Conservation (phyloP, 2,797 vertebrate species). For the Erethizon dorsatum region DNA sequence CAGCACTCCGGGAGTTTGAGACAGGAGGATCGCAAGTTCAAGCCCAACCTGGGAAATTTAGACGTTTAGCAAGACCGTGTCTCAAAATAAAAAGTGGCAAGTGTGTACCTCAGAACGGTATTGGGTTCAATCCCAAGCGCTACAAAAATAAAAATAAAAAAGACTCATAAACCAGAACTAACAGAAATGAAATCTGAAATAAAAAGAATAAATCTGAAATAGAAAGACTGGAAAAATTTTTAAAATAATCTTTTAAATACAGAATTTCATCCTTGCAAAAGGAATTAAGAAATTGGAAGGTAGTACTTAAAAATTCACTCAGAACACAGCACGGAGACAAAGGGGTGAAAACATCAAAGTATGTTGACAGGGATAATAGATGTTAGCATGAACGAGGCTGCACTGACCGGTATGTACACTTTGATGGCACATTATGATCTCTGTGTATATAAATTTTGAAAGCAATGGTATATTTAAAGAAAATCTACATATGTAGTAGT, state of each 20-base stretch:
- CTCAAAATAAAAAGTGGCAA: neutral
- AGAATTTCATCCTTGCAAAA: neutral
- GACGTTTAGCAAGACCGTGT: neutral
- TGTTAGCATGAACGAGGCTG: neutral
- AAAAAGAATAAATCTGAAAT: conserved; percentile 42
- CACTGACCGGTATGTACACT: neutral
- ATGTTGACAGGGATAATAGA: neutral
- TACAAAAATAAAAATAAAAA: neutral
- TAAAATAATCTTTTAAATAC: neutral
- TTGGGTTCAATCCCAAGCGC: neutral
- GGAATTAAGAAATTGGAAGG: conserved; percentile 18
- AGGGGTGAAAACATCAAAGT: neutral
- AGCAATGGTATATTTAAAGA: conserved; percentile 37
- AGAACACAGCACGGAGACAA: neutral
- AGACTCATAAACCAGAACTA: neutral
- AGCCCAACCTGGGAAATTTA: neutral
- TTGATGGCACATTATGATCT: neutral
- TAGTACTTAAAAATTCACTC: neutral
- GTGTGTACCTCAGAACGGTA: neutral
- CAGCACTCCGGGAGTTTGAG: neutral
- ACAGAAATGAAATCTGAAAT: conserved; percentile 31
- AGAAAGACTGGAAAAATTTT: conserved; percentile 45
- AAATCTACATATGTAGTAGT: neutral
- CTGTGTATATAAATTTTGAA: conserved; percentile 46
- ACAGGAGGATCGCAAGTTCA: neutral